These are phyloP conservation scores for Emesis furor DNA, from an alignment of 2,888 invertebrate genomes.

Conservation along the genomic window DNA sequence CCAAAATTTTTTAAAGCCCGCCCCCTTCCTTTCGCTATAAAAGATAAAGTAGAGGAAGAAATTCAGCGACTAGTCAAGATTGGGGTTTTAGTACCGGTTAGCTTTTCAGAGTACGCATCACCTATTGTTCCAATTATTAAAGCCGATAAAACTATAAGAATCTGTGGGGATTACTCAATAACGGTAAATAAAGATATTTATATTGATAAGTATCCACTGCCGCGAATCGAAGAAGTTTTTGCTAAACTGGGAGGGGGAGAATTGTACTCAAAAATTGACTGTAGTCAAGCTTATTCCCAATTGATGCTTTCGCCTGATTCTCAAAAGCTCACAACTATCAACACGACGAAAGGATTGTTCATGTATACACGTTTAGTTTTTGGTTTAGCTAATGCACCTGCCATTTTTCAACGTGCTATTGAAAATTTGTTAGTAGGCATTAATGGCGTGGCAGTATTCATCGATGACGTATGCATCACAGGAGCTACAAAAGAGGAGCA, in stretches of 20 bases:
- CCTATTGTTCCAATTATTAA: slow-evolving; percentile 59
- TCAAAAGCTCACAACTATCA: slow-evolving; percentile 48
- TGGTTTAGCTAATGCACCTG: slow-evolving; percentile 43
- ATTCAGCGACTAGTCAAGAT: background rate
- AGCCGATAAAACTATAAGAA: slow-evolving; percentile 40
- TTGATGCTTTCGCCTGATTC: slow-evolving; percentile 38
- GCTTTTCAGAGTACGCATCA: slow-evolving; percentile 52
- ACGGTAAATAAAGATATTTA: slow-evolving; percentile 57
- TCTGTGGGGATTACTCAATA: slow-evolving; percentile 59
- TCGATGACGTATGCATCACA: too few species aligned
- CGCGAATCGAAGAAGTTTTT: slow-evolving; percentile 59
- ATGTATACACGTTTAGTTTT: slow-evolving; percentile 43
- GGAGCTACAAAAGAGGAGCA: too few species aligned
- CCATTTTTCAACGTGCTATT: too few species aligned
- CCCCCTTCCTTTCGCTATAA: slow-evolving; percentile 41
- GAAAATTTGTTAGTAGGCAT: too few species aligned
- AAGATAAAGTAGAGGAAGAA: slow-evolving; percentile 15
- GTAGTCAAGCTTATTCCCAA: slow-evolving; percentile 59
- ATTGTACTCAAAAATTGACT: slow-evolving; percentile 53
- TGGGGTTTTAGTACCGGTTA: slow-evolving; percentile 28
- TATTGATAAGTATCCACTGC: slow-evolving; percentile 58
- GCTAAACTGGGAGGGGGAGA: slow-evolving; percentile 60
- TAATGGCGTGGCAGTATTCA: too few species aligned
- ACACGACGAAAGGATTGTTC: slow-evolving; percentile 49
- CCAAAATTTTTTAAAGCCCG: slow-evolving; percentile 62